These are phyloP conservation scores for Urocolius indicus DNA, from an alignment of 2,113 vertebrate genomes.

Conservation along the genomic window DNA sequence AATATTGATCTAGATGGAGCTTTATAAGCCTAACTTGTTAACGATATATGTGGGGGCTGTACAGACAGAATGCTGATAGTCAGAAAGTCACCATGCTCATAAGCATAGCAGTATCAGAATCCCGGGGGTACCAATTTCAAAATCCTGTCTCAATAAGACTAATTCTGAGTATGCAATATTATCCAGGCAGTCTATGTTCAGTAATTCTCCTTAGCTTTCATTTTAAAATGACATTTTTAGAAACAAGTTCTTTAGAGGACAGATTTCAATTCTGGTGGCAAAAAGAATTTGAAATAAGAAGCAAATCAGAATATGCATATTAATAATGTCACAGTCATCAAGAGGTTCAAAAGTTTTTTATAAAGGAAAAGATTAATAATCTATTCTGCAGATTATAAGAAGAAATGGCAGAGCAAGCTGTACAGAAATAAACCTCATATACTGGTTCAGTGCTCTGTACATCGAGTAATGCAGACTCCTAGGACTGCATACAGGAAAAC, in stretches of 20 bases:
- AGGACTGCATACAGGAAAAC: neutral
- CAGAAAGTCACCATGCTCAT: neutral
- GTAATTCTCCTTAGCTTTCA: neutral
- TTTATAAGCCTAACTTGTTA: neutral
- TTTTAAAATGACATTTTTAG: neutral
- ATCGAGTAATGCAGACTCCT: neutral
- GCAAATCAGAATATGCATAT: neutral
- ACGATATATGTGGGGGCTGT: neutral
- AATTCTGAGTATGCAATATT: neutral
- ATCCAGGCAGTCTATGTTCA: neutral
- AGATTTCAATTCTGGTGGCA: neutral
- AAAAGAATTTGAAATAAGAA: neutral
- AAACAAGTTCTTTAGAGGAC: neutral
- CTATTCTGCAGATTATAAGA: neutral
- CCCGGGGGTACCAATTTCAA: neutral
- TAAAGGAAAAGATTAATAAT: neutral
- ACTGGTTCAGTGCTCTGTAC: neutral
- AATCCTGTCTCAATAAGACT: neutral
- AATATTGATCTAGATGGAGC: neutral
- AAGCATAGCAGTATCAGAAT: neutral
- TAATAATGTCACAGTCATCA: neutral
- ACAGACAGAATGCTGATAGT: neutral
- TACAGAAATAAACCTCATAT: neutral
- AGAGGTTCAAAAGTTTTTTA: neutral
- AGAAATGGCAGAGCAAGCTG: neutral